These are phyloP conservation scores for Apotomis betuletana DNA, from an alignment of 2,888 invertebrate genomes.

Conservation along the genomic window DNA sequence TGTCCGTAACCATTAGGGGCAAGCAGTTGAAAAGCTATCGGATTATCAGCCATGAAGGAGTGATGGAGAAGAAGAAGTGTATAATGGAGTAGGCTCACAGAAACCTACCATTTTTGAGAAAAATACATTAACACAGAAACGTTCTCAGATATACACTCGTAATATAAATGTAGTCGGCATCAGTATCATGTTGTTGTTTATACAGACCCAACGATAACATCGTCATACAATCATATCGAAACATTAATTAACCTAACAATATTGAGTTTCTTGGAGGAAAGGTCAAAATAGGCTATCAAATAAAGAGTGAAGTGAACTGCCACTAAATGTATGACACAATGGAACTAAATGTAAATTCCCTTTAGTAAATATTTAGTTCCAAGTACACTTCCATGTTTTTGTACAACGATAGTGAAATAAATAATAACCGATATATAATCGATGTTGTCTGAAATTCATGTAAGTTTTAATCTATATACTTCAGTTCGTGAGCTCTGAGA, in stretches of 20 bases:
- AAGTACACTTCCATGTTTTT: neutral
- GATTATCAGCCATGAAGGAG: too few species aligned
- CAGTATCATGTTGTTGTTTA: slow-evolving; percentile 2
- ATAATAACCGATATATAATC: too few species aligned
- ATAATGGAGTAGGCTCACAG: too few species aligned
- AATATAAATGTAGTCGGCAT: neutral
- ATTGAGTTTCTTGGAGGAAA: slow-evolving; percentile 15
- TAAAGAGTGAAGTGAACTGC: neutral
- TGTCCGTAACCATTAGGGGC: too few species aligned
- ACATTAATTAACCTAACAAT: neutral
- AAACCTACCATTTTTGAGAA: too few species aligned
- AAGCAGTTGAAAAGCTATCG: too few species aligned
- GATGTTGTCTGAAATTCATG: too few species aligned
- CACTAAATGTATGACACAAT: neutral
- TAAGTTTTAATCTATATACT: too few species aligned
- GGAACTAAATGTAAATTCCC: neutral
- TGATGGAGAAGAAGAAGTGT: too few species aligned
- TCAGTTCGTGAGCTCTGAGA: too few species aligned
- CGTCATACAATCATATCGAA: neutral
- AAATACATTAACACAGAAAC: too few species aligned
- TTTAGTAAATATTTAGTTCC: neutral
- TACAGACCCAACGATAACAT: neutral
- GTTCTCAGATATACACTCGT: neutral
- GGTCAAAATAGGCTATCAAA: slow-evolving; percentile 9
- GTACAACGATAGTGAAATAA: too few species aligned